Conservation (phyloP, 2,888 invertebrate genomes). For the Incurvaria masculella region DNA sequence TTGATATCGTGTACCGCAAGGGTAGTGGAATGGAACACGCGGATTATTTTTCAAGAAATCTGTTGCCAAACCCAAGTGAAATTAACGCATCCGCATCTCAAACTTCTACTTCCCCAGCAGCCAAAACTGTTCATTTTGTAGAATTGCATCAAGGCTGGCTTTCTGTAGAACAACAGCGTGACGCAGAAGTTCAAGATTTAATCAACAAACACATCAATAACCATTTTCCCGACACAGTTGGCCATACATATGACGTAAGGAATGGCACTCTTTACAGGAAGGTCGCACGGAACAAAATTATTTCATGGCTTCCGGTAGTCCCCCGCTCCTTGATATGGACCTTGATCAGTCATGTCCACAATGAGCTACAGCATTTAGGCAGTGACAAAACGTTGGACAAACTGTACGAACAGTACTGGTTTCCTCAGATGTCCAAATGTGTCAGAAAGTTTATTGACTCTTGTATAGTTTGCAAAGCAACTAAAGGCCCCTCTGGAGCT, state of each 20-base stretch:
- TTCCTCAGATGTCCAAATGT: constrained; percentile 15
- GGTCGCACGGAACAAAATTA: neutral
- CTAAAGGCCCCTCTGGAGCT: constrained; percentile 10
- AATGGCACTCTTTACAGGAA: neutral
- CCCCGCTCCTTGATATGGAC: no score
- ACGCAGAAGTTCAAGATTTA: neutral
- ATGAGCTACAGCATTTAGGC: constrained; percentile 12
- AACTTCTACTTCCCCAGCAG: neutral
- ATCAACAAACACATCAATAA: neutral
- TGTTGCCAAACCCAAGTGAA: neutral
- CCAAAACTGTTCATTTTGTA: neutral
- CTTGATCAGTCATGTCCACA: constrained; percentile 11
- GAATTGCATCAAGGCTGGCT: neutral
- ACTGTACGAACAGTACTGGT: constrained; percentile 15
- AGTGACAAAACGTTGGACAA: constrained; percentile 16
- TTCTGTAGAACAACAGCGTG: neutral
- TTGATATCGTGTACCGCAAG: neutral
- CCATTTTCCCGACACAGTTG: neutral
- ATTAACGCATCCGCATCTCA: neutral
- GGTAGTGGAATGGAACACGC: neutral
- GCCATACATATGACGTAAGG: neutral
- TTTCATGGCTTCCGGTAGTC: no score
- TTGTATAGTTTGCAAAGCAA: constrained; percentile 14
- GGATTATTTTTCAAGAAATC: neutral
- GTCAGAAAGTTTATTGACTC: constrained; percentile 14